Evolutionary conservation across 2,888 invertebrate species (phyloP), one percentile per base, ranked within the genome.

Genomic region (Platycnemis pennipes): DNA sequence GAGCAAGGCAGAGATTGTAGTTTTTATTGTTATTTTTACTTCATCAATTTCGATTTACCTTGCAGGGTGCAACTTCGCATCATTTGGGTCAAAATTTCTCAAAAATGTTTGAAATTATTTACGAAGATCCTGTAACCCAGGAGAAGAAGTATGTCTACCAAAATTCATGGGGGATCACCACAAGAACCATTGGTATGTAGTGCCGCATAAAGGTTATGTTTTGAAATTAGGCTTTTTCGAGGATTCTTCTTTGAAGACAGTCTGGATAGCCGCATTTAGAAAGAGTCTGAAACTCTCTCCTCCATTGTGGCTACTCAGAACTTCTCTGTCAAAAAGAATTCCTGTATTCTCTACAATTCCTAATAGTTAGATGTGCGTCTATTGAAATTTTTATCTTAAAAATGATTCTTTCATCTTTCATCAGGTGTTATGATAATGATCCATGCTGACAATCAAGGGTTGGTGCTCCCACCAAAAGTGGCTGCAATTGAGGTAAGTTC

Each of bases 1-100:
- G n/a, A n/a, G n/a, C n/a, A n/a, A n/a, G n/a, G n/a, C n/a, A n/a
- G n/a, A n/a, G n/a, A n/a, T n/a, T n/a, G n/a, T n/a, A n/a, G n/a
- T n/a, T n/a, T n/a, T n/a, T n/a, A n/a, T n/a, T n/a, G n/a, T n/a
- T n/a, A 49, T 49, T 22, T 26, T 63, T 63, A 2, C 2, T n/a
- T 3, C 26, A 63, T 63, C 63, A 16, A n/a, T n/a, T n/a, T 63
- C 7, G 26, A 4, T 94, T 95, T n/a, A 53, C 45, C 94, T 95
- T 95, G 42, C 95, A 98, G 97, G 99, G 99, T 5, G 99, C 98
- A 0, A 99, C 99, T 0, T 99, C 99, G 94, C 99, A 99, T 96
- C 99, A 99, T 96, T 97, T 99, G 94, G 99, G 99, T 0, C 99
- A 99, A 97, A 99, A 99, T 97, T 99, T 99, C 97, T 99, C 99